Evolutionary conservation across 1,140 invertebrate genomes (phyloP), one percentile per base, ranked within the genome.

Genomic region (Sitodiplosis mosellana): DNA sequence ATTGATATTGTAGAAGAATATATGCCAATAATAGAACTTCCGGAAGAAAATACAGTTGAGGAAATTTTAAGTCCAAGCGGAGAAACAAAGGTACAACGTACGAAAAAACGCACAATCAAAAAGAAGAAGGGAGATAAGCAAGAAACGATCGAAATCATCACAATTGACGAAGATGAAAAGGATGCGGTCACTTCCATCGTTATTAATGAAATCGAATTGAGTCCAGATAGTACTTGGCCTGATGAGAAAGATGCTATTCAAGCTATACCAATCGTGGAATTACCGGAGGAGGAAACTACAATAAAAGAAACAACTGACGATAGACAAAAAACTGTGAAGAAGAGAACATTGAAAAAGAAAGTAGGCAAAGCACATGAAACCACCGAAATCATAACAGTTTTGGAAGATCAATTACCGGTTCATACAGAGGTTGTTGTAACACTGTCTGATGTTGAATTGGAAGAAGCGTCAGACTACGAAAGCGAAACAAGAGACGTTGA

Each of bases 141-240:
- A 53, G 56, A 64, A 53, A 54, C 51, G 12, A 63, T 60, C 3
- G 59, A 65, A 53, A 61, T 65, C 45, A 52, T 62, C 33, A 61
- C 51, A 18, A 40, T 58, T 12, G 51, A 56, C 49, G 53, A 55
- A 45, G 56, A 58, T 41, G 56, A 52, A 11, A 54, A 56, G 40
- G 21, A 38, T 18, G 52, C 54, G 20, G 41, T 43, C 10, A 43
- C 37, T 4, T 40, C 37, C 6, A 18, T 18, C 5, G 41, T 43
- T 4, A 43, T 43, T 12, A 21, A 43, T 43, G 41, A 43, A 43
- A 43, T 21, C 20, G 41, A 43, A 21, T 11, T 12, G 11, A 18
- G 11, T 7, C 10, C n/a, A 43, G 41, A 43, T 18, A 18, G n/a
- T 47, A 49, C 46, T 45, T 53, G 60, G 43, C 27, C 27, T 5